These are phyloP conservation scores for Conus canariensis DNA, from an alignment of 2,888 invertebrate species.

Conservation along the genomic window DNA sequence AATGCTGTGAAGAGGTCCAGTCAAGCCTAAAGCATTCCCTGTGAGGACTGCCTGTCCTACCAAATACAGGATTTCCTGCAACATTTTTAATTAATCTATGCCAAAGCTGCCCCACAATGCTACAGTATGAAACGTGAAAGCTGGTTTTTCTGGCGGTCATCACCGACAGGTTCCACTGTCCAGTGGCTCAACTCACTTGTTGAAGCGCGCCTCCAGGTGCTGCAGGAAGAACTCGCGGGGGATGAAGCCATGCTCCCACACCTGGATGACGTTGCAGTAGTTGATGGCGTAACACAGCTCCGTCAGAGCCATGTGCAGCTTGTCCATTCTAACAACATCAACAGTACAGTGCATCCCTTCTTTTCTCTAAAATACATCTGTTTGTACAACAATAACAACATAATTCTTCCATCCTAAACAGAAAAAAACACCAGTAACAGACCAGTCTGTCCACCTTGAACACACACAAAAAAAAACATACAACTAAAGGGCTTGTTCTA, in stretches of 20 bases:
- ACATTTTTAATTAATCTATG: too few relatives aligned
- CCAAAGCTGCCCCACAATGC: too few relatives aligned
- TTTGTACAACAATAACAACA: conserved; percentile 1
- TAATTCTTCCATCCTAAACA: too few relatives aligned
- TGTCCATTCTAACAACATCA: conserved; percentile 88
- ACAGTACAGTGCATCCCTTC: background rate
- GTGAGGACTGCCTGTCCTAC: too few relatives aligned
- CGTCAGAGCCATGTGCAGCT: conserved; percentile 98
- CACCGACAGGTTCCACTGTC: too few relatives aligned
- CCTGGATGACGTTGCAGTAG: conserved; percentile 96
- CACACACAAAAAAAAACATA: background rate
- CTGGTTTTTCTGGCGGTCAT: too few relatives aligned
- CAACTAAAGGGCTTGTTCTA: background rate
- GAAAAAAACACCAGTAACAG: too few relatives aligned
- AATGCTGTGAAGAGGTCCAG: too few relatives aligned
- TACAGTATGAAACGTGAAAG: too few relatives aligned
- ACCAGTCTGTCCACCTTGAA: background rate
- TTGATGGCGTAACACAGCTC: conserved; percentile 98
- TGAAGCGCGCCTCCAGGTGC: conserved; percentile 90
- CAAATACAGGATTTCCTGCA: too few relatives aligned
- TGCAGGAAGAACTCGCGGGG: conserved; percentile 98
- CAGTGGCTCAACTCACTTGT: conserved; percentile 73
- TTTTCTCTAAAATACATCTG: background rate
- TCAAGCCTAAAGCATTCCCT: too few relatives aligned
- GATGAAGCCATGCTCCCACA: conserved; percentile 99